These are phyloP conservation scores for Orientallactaga bullata DNA, from an alignment of 2,113 vertebrate genomes.

Conservation along the genomic window DNA sequence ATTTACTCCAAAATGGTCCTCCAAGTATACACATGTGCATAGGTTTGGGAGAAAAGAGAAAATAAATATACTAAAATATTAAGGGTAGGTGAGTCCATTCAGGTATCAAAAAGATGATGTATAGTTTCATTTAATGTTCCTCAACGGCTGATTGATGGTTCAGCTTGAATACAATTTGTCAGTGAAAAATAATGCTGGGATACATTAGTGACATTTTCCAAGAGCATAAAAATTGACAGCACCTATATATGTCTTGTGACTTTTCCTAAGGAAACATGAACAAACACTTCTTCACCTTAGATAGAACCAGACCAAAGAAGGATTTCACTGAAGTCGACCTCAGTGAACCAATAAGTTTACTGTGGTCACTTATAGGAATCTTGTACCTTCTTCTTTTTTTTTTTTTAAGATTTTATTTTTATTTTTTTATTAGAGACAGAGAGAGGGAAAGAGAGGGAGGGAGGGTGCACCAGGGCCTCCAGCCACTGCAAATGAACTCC, in stretches of 20 bases:
- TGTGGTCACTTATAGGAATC: no score
- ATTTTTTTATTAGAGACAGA: no score
- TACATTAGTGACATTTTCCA: background rate
- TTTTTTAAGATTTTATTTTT: no score
- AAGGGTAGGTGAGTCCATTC: background rate
- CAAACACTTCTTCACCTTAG: no score
- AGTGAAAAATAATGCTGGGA: conserved; percentile 3
- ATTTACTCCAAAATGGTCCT: background rate
- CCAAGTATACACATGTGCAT: no score
- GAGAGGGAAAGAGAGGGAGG: no score
- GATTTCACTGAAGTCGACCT: no score
- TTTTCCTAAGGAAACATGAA: no score
- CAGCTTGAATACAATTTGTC: background rate
- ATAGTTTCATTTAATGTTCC: background rate
- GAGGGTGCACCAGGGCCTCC: no score
- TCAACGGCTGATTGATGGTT: background rate
- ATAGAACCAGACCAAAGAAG: no score
- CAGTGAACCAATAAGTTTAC: no score
- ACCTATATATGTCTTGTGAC: background rate
- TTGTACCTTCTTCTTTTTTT: background rate
- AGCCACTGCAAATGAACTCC: no score
- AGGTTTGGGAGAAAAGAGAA: background rate
- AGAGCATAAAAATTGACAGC: background rate
- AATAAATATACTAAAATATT: background rate
- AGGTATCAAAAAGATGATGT: background rate